These are phyloP conservation scores for Linnaemya vulpina DNA, from an alignment of 2,888 invertebrate species.

Conservation along the genomic window DNA sequence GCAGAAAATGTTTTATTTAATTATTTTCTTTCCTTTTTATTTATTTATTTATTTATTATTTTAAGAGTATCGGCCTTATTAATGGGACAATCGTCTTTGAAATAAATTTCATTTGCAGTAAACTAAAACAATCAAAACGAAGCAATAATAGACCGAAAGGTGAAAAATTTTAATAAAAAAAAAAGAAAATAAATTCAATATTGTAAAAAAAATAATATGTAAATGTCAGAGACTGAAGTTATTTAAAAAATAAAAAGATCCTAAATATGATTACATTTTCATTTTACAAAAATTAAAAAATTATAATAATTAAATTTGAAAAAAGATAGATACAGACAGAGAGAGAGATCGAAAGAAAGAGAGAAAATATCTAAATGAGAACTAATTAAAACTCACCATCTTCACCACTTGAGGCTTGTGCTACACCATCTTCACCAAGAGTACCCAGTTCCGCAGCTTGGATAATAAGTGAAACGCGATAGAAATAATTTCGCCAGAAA, in stretches of 20 bases:
- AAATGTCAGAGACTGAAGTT: slow-evolving; percentile 39
- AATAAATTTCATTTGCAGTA: slow-evolving; percentile 59
- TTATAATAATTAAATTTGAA: slow-evolving; percentile 6
- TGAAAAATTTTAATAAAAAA: slow-evolving; percentile 21
- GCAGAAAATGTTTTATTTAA: background rate
- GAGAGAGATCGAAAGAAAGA: slow-evolving; percentile 28
- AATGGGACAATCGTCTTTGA: background rate
- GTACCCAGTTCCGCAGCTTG: slow-evolving; percentile 92
- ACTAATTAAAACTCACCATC: slow-evolving; percentile 81
- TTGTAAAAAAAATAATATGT: slow-evolving; percentile 45
- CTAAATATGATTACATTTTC: slow-evolving; percentile 46
- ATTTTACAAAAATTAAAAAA: slow-evolving; percentile 43
- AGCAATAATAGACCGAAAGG: slow-evolving; percentile 33
- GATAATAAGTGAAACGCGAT: slow-evolving; percentile 98
- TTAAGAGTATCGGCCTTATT: too few species aligned
- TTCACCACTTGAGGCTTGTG: slow-evolving; percentile 83
- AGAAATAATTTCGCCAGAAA: slow-evolving; percentile 99
- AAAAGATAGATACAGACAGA: too few species aligned
- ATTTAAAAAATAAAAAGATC: slow-evolving; percentile 29
- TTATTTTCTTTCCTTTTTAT: too few species aligned
- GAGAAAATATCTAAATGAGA: slow-evolving; percentile 73
- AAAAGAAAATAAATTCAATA: slow-evolving; percentile 4
- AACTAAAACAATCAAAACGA: slow-evolving; percentile 30
- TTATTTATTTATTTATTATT: too few species aligned
- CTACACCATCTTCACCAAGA: slow-evolving; percentile 83